Evolutionary conservation across 2,888 invertebrate species (phyloP), one percentile per base, ranked within the genome.

Genomic region (Himalopsyche tibetana): DNA sequence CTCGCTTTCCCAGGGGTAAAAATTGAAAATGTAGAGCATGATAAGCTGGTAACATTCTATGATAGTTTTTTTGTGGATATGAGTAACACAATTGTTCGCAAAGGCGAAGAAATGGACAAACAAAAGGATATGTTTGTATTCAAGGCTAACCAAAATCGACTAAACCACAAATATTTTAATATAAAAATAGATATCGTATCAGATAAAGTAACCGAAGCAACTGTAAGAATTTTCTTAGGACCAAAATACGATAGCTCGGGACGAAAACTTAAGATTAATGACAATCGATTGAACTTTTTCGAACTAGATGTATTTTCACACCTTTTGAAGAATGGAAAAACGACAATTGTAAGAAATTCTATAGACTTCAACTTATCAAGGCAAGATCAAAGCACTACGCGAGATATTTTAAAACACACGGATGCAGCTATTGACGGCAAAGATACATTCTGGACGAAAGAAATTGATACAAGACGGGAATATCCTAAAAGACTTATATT

Each of bases 81-180:
- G 6, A 94, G 93, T 88, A 93, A 94, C 89, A 93, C 92, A 79
- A 90, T 95, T 28, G 91, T 92, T 84, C 91, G 92, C 89, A 92
- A 91, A 85, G 90, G 91, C 56, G 90, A 91, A 55, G 92, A 94
- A 89, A 93, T 91, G 45, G 90, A 91, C 38, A 74, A 90, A 0
- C 89, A 90, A 19, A 91, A 93, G 79, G 90, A 91, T 0, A 93
- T 94, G 89, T 89, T 91, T 38, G 91, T 90, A 84, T 93, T 96
- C 51, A 92, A 95, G 88, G 95, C 95, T 4, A 94, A 95, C 86
- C 95, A 95, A 89, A 92, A 94, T 87, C 95, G 95, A 86, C 91
- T 96, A 82, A 96, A 96, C 91, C 95, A 96, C 92, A 95, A 96
- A 89, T 93, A 94, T 11, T 96, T 95, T 93, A 94, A 92, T 89